phyloP scores from a whole-genome alignment of 2,113 vertebrate genomes.

The Saccopteryx leptura region DNA sequence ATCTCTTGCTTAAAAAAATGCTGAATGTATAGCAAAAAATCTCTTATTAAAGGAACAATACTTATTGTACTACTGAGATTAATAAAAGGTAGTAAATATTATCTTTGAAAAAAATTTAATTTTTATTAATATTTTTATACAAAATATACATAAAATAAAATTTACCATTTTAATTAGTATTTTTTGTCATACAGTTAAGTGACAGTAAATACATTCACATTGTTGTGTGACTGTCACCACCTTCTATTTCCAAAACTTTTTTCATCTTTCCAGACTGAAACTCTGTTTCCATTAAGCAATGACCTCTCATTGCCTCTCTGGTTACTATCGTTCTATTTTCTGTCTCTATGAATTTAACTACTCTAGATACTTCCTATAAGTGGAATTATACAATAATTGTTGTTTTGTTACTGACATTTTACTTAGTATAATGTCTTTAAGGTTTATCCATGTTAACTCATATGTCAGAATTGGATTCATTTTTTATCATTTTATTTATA shows the following conservation, averaged over 20 bases:
- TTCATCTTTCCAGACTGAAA: not conserved
- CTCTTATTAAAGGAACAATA: not conserved
- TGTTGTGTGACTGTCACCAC: not conserved
- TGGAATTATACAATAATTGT: not conserved
- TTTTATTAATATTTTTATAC: not conserved
- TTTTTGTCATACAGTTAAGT: not conserved
- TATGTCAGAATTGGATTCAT: not conserved
- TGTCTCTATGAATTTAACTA: not conserved
- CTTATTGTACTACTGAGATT: not conserved
- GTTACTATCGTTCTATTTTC: not conserved
- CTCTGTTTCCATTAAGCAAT: not conserved
- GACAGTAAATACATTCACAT: not conserved
- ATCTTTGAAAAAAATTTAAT: not conserved
- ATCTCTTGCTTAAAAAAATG: not conserved
- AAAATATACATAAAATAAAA: constrained; percentile 1
- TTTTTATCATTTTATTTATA: not conserved
- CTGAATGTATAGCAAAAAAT: not conserved
- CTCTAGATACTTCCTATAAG: too few species aligned
- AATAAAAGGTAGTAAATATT: not conserved
- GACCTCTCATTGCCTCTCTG: not conserved
- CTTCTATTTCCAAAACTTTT: not conserved
- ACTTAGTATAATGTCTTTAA: not conserved
- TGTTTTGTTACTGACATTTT: not conserved
- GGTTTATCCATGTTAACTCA: not conserved
- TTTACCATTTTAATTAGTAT: not conserved